These are phyloP conservation scores for Perodicticus potto DNA, from an alignment of 2,797 vertebrate species.

Conservation along the genomic window DNA sequence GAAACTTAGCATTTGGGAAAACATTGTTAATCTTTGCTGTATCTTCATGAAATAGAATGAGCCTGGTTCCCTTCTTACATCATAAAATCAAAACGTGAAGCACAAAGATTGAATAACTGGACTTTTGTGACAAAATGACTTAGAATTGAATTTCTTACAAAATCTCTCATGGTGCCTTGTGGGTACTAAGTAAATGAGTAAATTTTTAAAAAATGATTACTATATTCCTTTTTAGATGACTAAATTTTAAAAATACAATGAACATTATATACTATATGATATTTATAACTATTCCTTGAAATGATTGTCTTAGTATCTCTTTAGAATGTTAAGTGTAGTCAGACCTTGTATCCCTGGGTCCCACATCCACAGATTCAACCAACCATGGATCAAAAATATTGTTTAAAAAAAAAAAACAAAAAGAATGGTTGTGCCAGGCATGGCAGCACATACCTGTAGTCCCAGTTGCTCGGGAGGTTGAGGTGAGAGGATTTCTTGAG, in stretches of 20 bases:
- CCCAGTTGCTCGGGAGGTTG: neutral
- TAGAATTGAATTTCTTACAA: neutral
- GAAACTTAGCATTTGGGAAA: neutral
- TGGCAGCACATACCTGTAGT: neutral
- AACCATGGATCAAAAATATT: neutral
- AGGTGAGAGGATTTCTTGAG: neutral
- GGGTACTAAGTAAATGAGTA: neutral
- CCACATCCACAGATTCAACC: neutral
- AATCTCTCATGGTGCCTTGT: neutral
- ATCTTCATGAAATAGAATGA: neutral
- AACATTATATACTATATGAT: neutral
- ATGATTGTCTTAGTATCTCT: neutral
- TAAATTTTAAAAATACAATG: neutral
- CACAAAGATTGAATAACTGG: slow-evolving; percentile 27
- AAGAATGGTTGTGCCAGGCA: neutral
- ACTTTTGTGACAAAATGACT: neutral
- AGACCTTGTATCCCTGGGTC: neutral
- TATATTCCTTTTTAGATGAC: neutral
- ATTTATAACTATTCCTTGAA: neutral
- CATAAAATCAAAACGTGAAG: neutral
- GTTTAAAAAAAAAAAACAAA: neutral
- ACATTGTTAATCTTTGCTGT: neutral
- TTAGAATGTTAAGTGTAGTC: neutral
- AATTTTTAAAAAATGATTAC: neutral
- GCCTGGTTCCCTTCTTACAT: neutral